Percentiles rank a stretch among this genome's conserved stretches.
phyloP scores from a whole-genome alignment of 2,888 invertebrate genomes.

The Tethea ocularis region DNA sequence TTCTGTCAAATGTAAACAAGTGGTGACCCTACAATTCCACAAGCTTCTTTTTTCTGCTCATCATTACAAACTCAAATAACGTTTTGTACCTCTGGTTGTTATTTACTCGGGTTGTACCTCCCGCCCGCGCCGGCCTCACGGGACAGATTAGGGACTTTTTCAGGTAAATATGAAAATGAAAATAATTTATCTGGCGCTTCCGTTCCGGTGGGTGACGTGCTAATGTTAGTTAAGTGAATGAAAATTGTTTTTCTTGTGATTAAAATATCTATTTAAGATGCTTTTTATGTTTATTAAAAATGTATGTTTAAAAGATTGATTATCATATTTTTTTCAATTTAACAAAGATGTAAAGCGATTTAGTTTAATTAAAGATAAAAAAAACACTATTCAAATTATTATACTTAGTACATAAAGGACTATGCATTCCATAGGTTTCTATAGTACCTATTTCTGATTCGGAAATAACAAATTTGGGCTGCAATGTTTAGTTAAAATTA shows the following conservation, averaged over 20 bases:
- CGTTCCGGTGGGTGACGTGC: neutral
- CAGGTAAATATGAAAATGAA: slow-evolving; percentile 9
- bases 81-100: neutral
- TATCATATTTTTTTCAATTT: neutral
- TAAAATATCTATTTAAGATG: slow-evolving; percentile 1
- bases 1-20: neutral
- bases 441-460: too few species aligned
- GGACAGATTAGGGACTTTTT: slow-evolving; percentile 7
- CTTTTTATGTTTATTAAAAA: slow-evolving; percentile 3
- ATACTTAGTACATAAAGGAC: too few species aligned
- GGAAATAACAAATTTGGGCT: too few species aligned
- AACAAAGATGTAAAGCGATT: too few species aligned
- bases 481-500: too few species aligned
- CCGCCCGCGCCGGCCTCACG: neutral
- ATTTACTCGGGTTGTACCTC: neutral
- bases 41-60: neutral
- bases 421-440: too few species aligned
- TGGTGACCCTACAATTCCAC: neutral
- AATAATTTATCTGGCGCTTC: slow-evolving; percentile 9
- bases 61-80: slow-evolving; percentile 4
- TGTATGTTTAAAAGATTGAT: neutral
- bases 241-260: slow-evolving; percentile 1
- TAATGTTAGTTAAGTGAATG: slow-evolving; percentile 7
- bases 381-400: too few species aligned
- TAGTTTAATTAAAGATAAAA: too few species aligned